Evolutionary conservation across 2,888 invertebrate species (phyloP).

Genomic region (Leptura quadrifasciata): DNA sequence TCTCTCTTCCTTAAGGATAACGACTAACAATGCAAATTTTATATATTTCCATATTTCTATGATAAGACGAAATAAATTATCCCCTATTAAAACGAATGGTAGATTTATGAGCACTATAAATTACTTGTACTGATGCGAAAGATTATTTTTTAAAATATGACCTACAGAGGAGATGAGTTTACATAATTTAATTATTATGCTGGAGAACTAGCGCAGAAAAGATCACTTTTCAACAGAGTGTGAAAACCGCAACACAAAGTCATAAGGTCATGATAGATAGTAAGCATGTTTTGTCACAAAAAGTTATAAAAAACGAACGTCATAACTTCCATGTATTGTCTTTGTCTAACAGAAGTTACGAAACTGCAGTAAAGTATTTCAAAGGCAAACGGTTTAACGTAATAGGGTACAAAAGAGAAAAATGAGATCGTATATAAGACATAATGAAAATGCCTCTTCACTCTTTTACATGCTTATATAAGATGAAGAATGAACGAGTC

Average conservation of each 20-base stretch:
- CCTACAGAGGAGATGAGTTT: conserved; percentile 23
- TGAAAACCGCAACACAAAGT: too few relatives aligned
- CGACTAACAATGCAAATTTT: conserved; percentile 49
- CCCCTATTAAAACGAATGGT: conserved; percentile 30
- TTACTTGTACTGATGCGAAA: conserved; percentile 39
- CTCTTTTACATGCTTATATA: conserved; percentile 8
- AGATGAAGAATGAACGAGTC: conserved; percentile 24
- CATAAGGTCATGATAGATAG: too few relatives aligned
- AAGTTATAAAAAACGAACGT: too few relatives aligned
- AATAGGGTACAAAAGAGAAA: conserved; percentile 20
- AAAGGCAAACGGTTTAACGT: background rate
- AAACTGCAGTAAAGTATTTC: background rate
- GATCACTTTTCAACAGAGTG: too few relatives aligned
- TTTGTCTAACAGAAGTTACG: background rate
- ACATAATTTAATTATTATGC: background rate
- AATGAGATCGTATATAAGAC: conserved; percentile 18
- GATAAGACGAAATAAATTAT: conserved; percentile 49
- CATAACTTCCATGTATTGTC: background rate
- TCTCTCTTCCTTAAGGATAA: conserved; percentile 44
- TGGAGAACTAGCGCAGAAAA: background rate
- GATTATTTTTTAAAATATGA: conserved; percentile 27
- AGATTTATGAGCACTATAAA: conserved; percentile 39
- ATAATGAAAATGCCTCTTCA: conserved; percentile 21
- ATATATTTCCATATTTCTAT: conserved; percentile 49
- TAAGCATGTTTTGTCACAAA: too few relatives aligned